phyloP scores from a whole-genome alignment of 2,888 invertebrate species.

The Noctua pronuba region DNA sequence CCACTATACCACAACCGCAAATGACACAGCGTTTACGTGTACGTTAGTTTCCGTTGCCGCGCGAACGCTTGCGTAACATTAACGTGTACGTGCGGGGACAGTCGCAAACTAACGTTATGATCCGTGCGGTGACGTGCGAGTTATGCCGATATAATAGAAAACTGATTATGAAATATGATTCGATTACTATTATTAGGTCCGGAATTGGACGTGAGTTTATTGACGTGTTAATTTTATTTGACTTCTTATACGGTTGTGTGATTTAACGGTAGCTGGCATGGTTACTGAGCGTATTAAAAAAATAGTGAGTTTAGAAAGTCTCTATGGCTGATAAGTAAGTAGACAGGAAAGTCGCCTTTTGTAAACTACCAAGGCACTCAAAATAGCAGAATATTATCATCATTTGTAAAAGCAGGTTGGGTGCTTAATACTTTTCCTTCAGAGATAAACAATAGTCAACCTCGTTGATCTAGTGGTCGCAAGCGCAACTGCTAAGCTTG shows the following conservation, averaged over 20 bases:
- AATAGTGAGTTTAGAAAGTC: not conserved
- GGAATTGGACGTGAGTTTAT: slow-evolving; percentile 1
- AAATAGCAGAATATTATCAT: not conserved
- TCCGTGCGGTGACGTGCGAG: slow-evolving; percentile 57
- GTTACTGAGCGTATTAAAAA: not conserved
- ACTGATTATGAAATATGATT: slow-evolving; percentile 61
- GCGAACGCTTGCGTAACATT: slow-evolving; percentile 55
- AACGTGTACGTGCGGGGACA: slow-evolving; percentile 58
- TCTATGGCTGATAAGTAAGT: not conserved
- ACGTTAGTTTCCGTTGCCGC: slow-evolving; percentile 51
- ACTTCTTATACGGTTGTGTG: not conserved
- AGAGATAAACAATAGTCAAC: not conserved
- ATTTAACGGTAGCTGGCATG: not conserved
- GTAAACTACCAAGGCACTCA: not conserved
- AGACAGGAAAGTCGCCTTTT: not conserved
- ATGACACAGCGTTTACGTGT: slow-evolving; percentile 50
- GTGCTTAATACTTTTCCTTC: not conserved
- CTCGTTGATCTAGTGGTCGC: too few species aligned
- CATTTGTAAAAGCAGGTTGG: not conserved
- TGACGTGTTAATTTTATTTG: not conserved
- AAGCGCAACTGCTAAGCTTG: too few species aligned
- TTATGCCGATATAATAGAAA: slow-evolving; percentile 63
- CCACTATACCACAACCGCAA: slow-evolving; percentile 50
- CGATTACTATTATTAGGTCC: slow-evolving; percentile 22
- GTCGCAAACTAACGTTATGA: slow-evolving; percentile 51